phyloP scores from a whole-genome alignment of 2,888 invertebrate species.

The Schizaphis graminum region DNA sequence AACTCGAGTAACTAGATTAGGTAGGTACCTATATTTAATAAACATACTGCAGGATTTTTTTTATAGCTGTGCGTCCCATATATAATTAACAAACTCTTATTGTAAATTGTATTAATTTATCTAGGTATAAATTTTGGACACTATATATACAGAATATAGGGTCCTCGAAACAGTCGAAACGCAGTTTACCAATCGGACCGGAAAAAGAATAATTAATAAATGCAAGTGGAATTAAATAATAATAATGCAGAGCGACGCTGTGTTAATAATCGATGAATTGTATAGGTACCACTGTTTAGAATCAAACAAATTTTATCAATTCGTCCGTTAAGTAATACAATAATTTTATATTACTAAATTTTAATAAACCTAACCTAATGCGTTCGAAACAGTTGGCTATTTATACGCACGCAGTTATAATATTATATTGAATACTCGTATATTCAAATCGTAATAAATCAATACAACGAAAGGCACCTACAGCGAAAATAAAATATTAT shows the following conservation, averaged over 20 bases:
- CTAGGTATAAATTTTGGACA: not conserved
- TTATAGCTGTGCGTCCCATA: not conserved
- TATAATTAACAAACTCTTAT: not conserved
- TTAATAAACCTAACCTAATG: not conserved
- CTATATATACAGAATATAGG: not conserved
- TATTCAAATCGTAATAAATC: not conserved
- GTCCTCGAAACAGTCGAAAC: not conserved
- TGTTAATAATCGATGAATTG: not conserved
- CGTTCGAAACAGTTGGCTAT: not conserved
- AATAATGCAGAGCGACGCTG: not conserved
- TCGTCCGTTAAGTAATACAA: not conserved
- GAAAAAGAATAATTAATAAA: not conserved
- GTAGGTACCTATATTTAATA: not conserved
- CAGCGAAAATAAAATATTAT: not conserved
- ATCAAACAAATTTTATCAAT: not conserved
- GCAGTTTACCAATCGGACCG: not conserved
- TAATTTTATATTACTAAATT: not conserved
- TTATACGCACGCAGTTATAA: not conserved
- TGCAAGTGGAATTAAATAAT: not conserved
- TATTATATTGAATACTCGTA: not conserved
- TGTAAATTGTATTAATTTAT: not conserved
- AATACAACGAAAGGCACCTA: not conserved
- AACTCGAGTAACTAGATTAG: slow-evolving; percentile 8
- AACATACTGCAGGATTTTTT: not conserved
- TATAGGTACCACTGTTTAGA: too few relatives aligned